Base-by-base conservation (phyloP, 1,140 invertebrate species). In the Rhyzopertha dominica region DNA sequence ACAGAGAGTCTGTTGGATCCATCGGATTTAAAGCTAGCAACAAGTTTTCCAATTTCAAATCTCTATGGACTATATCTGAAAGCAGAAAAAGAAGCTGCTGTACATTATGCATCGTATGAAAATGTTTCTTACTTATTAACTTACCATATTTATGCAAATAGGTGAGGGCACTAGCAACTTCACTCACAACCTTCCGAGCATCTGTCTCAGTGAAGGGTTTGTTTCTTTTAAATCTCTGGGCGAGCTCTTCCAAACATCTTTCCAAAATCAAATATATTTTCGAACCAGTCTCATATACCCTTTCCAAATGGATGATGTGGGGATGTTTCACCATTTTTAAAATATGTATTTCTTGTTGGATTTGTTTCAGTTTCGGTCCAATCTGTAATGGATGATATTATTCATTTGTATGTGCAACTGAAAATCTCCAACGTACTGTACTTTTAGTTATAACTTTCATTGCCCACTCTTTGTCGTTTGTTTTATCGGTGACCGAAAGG, bases 11-110 rank as follows among this genome's bases (percentile, higher is more conserved):
- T 2, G 58, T 40, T 25, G 55, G 38, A 46, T 75, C 64, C 16
- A 67, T 35, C 18, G 72, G 72, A 58, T 73, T 70, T 39, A 65
- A 52, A 30, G 67, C 67, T 5, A 77, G 55, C 36, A 79, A 54
- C 44, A 79, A 74, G 62, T 79, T 79, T 56, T 78, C 75, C 53
- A 77, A 54, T 54, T 78, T 79, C 18, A 79, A 56, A 62, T 79
- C 76, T 54, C 76, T 61, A 62, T 79, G 76, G 17, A 77, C 73
- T 49, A 79, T 76, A 54, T 73, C 75, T 77, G 62, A 17, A 69
- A 69, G 43, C 28, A 44, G 37, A 20, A 20, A 36, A 23, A 49
- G 31, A 22, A 23, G 19, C 20, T 10, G n/a, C 9, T 29, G 24
- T 26, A 9, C 5, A 29, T 12, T 9, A 25, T 2, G n/a, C 4